Percentiles rank a stretch among this genome's conserved stretches.
phyloP scores from a whole-genome alignment of 2,888 invertebrate genomes.

The Anticlea derivata region DNA sequence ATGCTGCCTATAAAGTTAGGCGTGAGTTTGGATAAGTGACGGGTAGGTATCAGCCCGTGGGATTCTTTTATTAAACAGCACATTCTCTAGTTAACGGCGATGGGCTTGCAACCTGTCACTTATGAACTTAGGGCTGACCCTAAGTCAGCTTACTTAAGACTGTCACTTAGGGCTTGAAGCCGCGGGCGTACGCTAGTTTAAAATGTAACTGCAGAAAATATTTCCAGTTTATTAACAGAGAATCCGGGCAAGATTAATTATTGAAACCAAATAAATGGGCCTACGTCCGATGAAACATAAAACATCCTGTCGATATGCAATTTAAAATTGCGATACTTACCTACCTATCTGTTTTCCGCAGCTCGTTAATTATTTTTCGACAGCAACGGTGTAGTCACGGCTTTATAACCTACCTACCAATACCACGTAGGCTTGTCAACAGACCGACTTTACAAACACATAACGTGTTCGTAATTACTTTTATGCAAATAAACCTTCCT shows the following conservation, averaged over 20 bases:
- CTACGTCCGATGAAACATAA: conserved; percentile 30
- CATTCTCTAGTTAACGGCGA: too few species aligned
- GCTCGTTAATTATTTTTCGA: conserved; percentile 46
- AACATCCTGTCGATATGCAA: conserved; percentile 37
- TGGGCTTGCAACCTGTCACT: too few species aligned
- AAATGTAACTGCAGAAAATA: conserved; percentile 4
- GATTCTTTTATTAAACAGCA: too few species aligned
- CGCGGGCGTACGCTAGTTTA: too few species aligned
- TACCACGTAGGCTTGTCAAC: conserved; percentile 40
- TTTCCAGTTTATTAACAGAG: conserved; percentile 14
- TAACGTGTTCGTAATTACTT: conserved; percentile 50
- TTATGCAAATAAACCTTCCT: conserved; percentile 51
- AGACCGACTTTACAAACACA: conserved; percentile 44
- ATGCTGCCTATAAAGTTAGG: too few species aligned
- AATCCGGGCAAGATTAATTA: conserved; percentile 20
- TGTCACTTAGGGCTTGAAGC: too few species aligned
- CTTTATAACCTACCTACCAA: conserved; percentile 39
- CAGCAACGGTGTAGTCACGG: conserved; percentile 40
- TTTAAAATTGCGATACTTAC: conserved; percentile 41
- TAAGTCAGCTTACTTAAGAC: too few species aligned
- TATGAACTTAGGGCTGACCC: too few species aligned
- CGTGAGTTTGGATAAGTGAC: too few species aligned
- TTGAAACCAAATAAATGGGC: conserved; percentile 23
- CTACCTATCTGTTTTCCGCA: conserved; percentile 38
- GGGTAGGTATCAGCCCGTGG: too few species aligned